Conservation (phyloP, 2,888 invertebrate species). For the Orthosia incerta region DNA sequence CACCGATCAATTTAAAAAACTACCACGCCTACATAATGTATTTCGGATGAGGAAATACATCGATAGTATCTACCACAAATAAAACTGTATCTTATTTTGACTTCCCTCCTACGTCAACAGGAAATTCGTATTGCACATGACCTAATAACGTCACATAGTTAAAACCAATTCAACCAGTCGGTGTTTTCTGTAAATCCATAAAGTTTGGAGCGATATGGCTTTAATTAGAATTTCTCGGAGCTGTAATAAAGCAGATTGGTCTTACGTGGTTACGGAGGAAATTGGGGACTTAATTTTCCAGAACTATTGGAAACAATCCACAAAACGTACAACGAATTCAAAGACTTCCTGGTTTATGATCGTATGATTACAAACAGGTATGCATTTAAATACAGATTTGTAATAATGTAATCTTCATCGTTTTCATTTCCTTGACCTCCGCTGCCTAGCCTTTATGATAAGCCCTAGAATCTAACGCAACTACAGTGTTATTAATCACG, state of each 20-base stretch:
- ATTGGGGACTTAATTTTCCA: slow-evolving; percentile 47
- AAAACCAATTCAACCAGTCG: slow-evolving; percentile 33
- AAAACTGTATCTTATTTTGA: slow-evolving; percentile 10
- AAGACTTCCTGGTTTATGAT: slow-evolving; percentile 18
- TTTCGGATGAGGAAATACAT: not conserved
- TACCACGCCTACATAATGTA: not conserved
- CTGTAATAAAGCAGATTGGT: slow-evolving; percentile 58
- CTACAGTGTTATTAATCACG: slow-evolving; percentile 27
- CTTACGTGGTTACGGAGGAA: slow-evolving; percentile 47
- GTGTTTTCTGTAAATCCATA: slow-evolving; percentile 57
- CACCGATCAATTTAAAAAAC: not conserved
- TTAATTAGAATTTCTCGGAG: slow-evolving; percentile 60
- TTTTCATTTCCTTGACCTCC: slow-evolving; percentile 54
- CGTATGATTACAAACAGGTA: slow-evolving; percentile 9
- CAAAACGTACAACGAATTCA: slow-evolving; percentile 6
- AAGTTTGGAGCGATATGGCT: slow-evolving; percentile 53
- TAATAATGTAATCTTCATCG: slow-evolving; percentile 45
- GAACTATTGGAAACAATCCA: slow-evolving; percentile 38
- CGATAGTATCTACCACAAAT: not conserved
- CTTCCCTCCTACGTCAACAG: slow-evolving; percentile 19
- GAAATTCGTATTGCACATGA: slow-evolving; percentile 31
- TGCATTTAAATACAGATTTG: slow-evolving; percentile 36
- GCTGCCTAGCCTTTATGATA: slow-evolving; percentile 44
- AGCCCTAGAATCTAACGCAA: slow-evolving; percentile 39
- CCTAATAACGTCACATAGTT: slow-evolving; percentile 32